A percentile compares a stretch with the other conserved stretches of the same genome.
Evolutionary conservation across 2,797 vertebrate species (phyloP).

Genomic region (Novumbra hubbsi): DNA sequence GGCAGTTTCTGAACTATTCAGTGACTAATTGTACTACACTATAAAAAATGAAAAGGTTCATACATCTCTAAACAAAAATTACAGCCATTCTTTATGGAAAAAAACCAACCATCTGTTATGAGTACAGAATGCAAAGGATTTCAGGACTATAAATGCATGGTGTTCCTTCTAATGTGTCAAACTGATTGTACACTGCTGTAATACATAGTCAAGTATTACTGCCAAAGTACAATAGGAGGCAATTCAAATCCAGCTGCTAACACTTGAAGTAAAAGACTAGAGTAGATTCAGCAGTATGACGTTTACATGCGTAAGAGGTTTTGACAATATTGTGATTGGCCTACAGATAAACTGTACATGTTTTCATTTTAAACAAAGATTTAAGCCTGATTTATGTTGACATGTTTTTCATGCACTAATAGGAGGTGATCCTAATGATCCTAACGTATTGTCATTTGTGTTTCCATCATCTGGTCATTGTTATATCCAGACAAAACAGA

Average conservation of each 20-base stretch:
- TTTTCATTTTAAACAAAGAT: background rate
- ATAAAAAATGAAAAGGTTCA: too few relatives aligned
- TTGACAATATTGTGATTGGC: background rate
- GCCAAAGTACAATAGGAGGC: slow-evolving; percentile 12
- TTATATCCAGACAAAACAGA: background rate
- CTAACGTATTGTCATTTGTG: background rate
- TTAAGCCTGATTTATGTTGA: background rate
- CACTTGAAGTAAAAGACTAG: slow-evolving; percentile 28
- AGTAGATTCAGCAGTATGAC: slow-evolving; percentile 10
- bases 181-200: slow-evolving; percentile 23
- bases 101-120: background rate
- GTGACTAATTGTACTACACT: background rate
- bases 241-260: slow-evolving; percentile 10
- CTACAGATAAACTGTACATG: background rate
- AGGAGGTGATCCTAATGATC: too few relatives aligned
- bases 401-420: too few relatives aligned
- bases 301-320: slow-evolving; percentile 38
- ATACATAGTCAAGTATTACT: slow-evolving; percentile 51
- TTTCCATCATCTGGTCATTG: background rate
- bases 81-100: slow-evolving; percentile 18
- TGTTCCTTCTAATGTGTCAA: slow-evolving; percentile 49
- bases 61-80: slow-evolving; percentile 12
- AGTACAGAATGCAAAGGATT: slow-evolving; percentile 29
- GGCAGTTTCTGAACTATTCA: background rate
- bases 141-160: slow-evolving; percentile 26